Evolutionary conservation across 2,888 invertebrate species (phyloP).

Genomic region (Fragum whitleyi): DNA sequence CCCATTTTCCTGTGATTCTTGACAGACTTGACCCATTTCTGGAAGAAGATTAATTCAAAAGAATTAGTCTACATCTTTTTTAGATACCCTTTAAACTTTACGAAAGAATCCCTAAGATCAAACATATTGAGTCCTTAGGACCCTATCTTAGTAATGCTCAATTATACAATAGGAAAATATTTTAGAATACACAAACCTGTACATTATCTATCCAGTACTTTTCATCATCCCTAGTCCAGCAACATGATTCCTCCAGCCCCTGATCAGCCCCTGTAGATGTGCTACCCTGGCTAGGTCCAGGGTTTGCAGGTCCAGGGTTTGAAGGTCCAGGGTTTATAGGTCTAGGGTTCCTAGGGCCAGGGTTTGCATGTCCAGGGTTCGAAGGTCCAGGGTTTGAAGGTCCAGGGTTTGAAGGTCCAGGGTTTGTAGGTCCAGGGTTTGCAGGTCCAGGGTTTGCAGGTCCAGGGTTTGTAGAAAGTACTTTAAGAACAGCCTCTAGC

Average conservation of each 20-base stretch:
- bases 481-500: not conserved
- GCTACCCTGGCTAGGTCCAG: not conserved
- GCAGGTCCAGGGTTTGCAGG: not conserved
- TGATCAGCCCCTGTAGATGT: not conserved
- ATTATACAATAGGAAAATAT: too few species aligned
- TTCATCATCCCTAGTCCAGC: slow-evolving; percentile 7
- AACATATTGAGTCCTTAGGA: too few species aligned
- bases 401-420: not conserved
- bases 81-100: too few species aligned
- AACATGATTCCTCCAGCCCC: not conserved
- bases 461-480: not conserved
- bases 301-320: not conserved
- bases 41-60: too few species aligned
- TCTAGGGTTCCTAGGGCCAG: not conserved
- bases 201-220: slow-evolving; percentile 3
- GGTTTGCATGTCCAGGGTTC: not conserved
- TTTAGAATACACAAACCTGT: too few species aligned
- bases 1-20: too few species aligned
- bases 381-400: not conserved
- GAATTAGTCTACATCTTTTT: too few species aligned
- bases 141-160: too few species aligned
- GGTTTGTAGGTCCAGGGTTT: not conserved
- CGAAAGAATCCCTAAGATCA: too few species aligned
- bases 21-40: too few species aligned
- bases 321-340: too few species aligned